These are phyloP conservation scores for Embiotoca jacksoni DNA, from an alignment of 2,113 vertebrate species.

Conservation along the genomic window DNA sequence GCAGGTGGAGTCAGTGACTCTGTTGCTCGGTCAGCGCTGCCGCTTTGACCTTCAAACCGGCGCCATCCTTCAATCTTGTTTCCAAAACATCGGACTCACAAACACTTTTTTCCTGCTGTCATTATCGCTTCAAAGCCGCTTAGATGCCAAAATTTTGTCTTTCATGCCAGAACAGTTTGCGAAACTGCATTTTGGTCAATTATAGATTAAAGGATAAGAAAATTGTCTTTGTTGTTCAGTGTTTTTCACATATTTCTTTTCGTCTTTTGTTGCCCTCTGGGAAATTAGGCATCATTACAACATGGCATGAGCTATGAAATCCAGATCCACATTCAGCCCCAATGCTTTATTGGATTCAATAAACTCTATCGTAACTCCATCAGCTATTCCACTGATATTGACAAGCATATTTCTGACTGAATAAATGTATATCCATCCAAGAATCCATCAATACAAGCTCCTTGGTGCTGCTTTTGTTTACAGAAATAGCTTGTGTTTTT, in stretches of 20 bases:
- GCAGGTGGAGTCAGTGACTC: conserved; percentile 66
- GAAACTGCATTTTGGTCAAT: no score
- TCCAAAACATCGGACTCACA: not conserved
- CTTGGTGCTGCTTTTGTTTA: conserved; percentile 35
- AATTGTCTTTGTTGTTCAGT: not conserved
- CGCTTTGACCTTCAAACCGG: conserved; percentile 50
- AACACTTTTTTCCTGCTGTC: not conserved
- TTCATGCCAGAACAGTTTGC: not conserved
- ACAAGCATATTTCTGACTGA: conserved; percentile 16
- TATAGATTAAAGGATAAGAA: not conserved
- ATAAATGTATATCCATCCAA: not conserved
- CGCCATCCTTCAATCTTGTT: conserved; percentile 29
- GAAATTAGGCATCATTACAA: not conserved
- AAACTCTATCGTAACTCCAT: conserved; percentile 18
- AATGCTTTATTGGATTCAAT: conserved; percentile 8
- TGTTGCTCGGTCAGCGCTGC: conserved; percentile 37
- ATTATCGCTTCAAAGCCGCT: not conserved
- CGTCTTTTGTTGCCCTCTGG: not conserved
- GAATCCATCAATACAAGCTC: conserved; percentile 33
- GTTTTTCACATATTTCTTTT: not conserved
- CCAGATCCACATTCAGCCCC: conserved; percentile 10
- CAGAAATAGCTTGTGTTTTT: conserved; percentile 8
- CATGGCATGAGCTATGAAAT: not conserved
- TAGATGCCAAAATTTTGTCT: not conserved
- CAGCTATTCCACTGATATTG: conserved; percentile 28